A percentile compares a stretch with the other conserved stretches of the same genome.
Conservation (phyloP, 2,888 invertebrate genomes). For the Scaptomyza tumidula region DNA sequence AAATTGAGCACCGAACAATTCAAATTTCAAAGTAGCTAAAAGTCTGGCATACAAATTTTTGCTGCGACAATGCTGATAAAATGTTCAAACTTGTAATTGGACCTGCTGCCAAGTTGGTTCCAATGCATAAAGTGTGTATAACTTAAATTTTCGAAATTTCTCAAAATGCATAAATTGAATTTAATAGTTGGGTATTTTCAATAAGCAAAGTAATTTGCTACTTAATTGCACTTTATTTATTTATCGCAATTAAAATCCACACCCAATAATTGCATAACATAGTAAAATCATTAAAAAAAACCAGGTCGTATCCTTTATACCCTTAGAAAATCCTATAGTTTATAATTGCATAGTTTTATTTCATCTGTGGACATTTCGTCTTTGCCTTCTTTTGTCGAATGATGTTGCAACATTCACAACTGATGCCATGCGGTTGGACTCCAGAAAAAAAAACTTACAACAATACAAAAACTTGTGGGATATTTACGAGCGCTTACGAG, state of each 20-base stretch:
- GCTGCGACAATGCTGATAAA: conserved; percentile 69
- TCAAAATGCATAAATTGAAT: conserved; percentile 2
- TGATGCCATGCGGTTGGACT: background rate
- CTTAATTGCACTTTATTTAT: conserved; percentile 43
- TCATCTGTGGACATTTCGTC: background rate
- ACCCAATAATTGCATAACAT: background rate
- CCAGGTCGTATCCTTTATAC: conserved; percentile 2
- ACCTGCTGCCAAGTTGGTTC: conserved; percentile 18
- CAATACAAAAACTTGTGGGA: conserved; percentile 30
- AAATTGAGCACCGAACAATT: conserved; percentile 58
- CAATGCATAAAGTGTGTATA: conserved; percentile 20
- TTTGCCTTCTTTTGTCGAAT: background rate
- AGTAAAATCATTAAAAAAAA: background rate
- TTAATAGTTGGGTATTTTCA: background rate
- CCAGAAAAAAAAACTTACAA: background rate
- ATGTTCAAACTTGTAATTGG: conserved; percentile 27
- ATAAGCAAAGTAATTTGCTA: background rate
- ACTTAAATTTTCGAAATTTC: conserved; percentile 3
- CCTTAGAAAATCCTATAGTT: background rate
- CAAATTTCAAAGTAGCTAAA: conserved; percentile 62
- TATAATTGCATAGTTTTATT: background rate
- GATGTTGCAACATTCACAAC: background rate
- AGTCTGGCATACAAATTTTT: conserved; percentile 47
- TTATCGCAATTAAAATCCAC: conserved; percentile 23
- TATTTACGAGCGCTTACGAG: conserved; percentile 47